Percentiles rank a stretch among this genome's conserved stretches.
phyloP scores from a whole-genome alignment of 1,140 invertebrate genomes.

The Trachymyrmex cornetzi region DNA sequence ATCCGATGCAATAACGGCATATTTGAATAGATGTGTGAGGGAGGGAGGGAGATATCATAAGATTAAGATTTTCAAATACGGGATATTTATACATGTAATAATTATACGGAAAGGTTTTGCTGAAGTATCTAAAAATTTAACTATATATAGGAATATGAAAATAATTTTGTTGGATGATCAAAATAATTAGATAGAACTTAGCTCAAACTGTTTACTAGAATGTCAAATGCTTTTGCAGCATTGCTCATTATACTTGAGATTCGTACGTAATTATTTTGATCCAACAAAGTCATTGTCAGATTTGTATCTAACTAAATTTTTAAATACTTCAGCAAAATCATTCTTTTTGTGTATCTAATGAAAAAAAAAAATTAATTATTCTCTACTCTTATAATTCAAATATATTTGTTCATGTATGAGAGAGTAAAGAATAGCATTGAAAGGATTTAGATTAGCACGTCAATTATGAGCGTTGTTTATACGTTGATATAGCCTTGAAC shows the following conservation, averaged over 20 bases:
- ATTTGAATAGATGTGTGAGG: background rate
- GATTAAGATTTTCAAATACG: background rate
- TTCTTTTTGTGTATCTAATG: too few species aligned
- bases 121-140: too few species aligned
- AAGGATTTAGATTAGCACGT: background rate
- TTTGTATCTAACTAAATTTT: too few species aligned
- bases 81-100: background rate
- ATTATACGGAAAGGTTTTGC: background rate
- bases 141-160: too few species aligned
- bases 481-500: constrained; percentile 66
- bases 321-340: too few species aligned
- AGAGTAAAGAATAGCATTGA: background rate
- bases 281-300: too few species aligned
- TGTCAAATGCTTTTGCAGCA: too few species aligned
- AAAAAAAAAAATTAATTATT: background rate
- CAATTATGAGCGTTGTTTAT: background rate
- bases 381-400: background rate
- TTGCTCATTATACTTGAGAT: too few species aligned
- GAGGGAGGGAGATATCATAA: background rate
- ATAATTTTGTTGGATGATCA: too few species aligned
- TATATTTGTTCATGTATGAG: background rate
- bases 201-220: too few species aligned
- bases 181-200: too few species aligned
- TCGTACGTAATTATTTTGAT: too few species aligned
- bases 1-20: background rate